These are phyloP conservation scores for Cyclophora punctaria DNA, from an alignment of 2,888 invertebrate genomes.

Conservation along the genomic window DNA sequence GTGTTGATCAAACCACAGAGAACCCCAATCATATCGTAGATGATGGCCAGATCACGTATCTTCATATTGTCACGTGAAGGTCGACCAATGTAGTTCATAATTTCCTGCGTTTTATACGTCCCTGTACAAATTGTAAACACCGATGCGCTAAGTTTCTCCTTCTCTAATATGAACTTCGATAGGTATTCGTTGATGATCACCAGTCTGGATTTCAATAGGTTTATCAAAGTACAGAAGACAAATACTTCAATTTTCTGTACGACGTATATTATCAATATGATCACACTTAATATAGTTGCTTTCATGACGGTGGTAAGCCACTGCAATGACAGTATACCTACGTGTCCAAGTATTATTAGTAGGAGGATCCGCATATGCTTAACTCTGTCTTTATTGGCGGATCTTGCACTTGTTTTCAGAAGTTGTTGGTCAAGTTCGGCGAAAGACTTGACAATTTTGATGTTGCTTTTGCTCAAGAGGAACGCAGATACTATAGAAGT, in stretches of 20 bases:
- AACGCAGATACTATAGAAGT: conserved; percentile 28
- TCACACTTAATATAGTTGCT: background rate
- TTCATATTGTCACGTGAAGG: conserved; percentile 29
- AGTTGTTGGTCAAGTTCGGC: conserved; percentile 26
- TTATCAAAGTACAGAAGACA: conserved; percentile 34
- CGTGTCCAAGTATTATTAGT: too few relatives aligned
- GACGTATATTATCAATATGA: conserved; percentile 25
- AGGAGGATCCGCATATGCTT: too few relatives aligned
- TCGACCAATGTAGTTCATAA: conserved; percentile 28
- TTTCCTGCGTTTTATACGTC: conserved; percentile 16
- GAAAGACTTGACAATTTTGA: conserved; percentile 27
- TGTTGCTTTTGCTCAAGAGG: conserved; percentile 25
- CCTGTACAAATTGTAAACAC: conserved; percentile 27
- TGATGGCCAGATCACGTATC: conserved; percentile 36
- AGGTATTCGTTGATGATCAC: conserved; percentile 35
- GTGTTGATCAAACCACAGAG: conserved; percentile 35
- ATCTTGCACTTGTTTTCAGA: background rate
- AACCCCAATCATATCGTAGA: conserved; percentile 40
- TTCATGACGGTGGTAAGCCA: too few relatives aligned
- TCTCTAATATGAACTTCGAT: conserved; percentile 29
- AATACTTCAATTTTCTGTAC: conserved; percentile 39
- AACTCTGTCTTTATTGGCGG: too few relatives aligned
- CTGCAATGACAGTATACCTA: too few relatives aligned
- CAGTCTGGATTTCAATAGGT: conserved; percentile 33
- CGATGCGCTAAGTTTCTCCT: conserved; percentile 18